Evolutionary conservation across 2,797 vertebrate genomes (phyloP).

Genomic region (Pelochelys cantorii): DNA sequence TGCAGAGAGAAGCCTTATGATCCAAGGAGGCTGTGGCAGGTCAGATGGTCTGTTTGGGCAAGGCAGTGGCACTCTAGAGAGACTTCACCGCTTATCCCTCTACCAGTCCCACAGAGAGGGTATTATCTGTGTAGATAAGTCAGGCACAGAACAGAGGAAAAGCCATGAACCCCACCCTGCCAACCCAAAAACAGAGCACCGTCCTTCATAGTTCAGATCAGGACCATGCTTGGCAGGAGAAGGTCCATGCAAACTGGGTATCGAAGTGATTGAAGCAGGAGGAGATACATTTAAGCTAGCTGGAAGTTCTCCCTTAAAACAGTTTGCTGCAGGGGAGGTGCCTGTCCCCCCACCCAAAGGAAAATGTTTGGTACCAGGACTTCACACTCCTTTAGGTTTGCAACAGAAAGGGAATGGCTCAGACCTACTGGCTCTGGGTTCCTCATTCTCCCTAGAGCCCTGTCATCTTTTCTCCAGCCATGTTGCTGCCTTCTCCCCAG

Average conservation of each 20-base stretch:
- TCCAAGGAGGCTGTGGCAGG: background rate
- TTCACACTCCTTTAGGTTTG: background rate
- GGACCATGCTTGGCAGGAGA: background rate
- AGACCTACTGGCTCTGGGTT: fast-evolving
- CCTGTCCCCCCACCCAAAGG: background rate
- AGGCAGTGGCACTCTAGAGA: background rate
- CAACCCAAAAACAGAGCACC: background rate
- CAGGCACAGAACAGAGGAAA: background rate
- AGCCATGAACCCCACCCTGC: background rate
- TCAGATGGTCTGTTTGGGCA: background rate
- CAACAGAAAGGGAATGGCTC: background rate
- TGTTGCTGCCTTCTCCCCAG: background rate
- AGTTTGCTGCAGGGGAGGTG: background rate
- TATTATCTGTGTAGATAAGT: background rate
- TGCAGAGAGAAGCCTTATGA: slow-evolving; percentile 13
- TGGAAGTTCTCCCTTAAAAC: background rate
- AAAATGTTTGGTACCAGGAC: fast-evolving
- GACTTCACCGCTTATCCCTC: background rate
- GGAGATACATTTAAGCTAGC: fast-evolving
- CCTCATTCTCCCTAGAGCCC: fast-evolving
- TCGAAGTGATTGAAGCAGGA: fast-evolving
- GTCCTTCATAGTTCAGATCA: background rate
- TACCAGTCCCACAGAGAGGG: background rate
- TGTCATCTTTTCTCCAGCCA: background rate
- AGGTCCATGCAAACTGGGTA: background rate